Base-by-base conservation (phyloP, 1,140 invertebrate species). In the Leptonema lineaticorne region DNA sequence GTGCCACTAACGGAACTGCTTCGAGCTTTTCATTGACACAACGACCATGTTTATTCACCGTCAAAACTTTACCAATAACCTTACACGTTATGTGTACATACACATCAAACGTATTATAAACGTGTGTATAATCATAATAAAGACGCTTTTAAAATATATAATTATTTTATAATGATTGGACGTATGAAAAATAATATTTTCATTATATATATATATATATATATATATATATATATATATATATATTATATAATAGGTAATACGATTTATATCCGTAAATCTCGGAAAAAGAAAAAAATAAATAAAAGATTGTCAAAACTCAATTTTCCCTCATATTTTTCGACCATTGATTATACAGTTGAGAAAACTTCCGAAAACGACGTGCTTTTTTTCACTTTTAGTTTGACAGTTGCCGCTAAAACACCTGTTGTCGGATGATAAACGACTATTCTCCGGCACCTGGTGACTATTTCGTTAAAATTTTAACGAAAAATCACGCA, bases 1-100 rank as follows among this genome's bases (percentile, higher is more conserved):
- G 57, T 33, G 28, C 57, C 57, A 20, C 28, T 59, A 59, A 59
- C 30, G 57, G 57, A 53, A 53, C 50, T 53, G 22, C 50, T 53
- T 24, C 20, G 50, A 53, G 50, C 50, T 53, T 53, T 53, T 53
- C 50, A 53, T 53, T 53, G 50, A 53, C 50, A 53, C 27, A 53
- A 53, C 50, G 27, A 53, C 50, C 22, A 53, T 24, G 50, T 59
- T 37, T 22, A 9, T 29, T 59, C 33, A 28, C 57, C 14, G 11
- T 22, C 14, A 28, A 33, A 28, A 27, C n/a, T 14, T 2, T 22
- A 20, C 57, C 28, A 30, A 59, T 59, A 33, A 59, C 3, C 30
- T 29, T 30, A 59, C 33, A 53, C 3, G 27, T n/a, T 53, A 53
- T 14, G 9, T 24, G 9, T 14, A 48, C 16, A 48, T 22, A 4